A percentile compares a stretch with the other conserved stretches of the same genome.
These are phyloP conservation scores for Pandemis corylana DNA, from an alignment of 2,888 invertebrate genomes.

Conservation along the genomic window DNA sequence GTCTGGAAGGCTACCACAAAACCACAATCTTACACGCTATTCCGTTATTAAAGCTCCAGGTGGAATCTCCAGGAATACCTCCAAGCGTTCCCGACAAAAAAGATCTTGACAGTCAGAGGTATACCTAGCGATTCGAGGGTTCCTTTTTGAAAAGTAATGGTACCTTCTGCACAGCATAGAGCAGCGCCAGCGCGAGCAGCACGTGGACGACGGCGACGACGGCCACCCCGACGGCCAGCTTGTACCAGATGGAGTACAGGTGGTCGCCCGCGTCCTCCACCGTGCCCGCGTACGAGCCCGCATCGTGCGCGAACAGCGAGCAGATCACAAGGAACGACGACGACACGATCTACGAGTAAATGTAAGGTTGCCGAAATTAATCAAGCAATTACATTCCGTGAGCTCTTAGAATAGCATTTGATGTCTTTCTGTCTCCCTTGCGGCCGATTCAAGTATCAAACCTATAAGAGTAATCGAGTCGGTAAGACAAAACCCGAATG, in stretches of 20 bases:
- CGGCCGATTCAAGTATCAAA: too few species aligned
- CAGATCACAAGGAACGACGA: constrained; percentile 57
- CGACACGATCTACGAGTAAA: background rate
- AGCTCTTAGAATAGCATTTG: too few species aligned
- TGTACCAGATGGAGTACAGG: constrained; percentile 38
- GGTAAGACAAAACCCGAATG: too few species aligned
- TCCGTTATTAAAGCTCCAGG: too few species aligned
- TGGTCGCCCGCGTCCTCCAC: constrained; percentile 58
- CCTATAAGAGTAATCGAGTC: too few species aligned
- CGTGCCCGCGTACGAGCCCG: constrained; percentile 56
- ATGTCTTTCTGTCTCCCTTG: too few species aligned
- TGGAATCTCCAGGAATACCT: too few species aligned
- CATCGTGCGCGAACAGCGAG: constrained; percentile 59
- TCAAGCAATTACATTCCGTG: too few species aligned
- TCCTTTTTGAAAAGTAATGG: background rate
- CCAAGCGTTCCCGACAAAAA: too few species aligned
- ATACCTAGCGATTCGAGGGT: background rate
- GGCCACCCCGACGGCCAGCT: constrained; percentile 28
- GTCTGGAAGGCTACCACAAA: too few species aligned
- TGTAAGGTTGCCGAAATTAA: background rate
- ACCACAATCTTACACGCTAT: too few species aligned
- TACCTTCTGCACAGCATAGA: constrained; percentile 64
- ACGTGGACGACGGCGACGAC: constrained; percentile 61
- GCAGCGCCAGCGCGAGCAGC: constrained; percentile 60
- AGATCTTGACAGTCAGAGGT: background rate